Conservation (phyloP, 2,888 invertebrate genomes). For the Ditylenchus weischeri region DNA sequence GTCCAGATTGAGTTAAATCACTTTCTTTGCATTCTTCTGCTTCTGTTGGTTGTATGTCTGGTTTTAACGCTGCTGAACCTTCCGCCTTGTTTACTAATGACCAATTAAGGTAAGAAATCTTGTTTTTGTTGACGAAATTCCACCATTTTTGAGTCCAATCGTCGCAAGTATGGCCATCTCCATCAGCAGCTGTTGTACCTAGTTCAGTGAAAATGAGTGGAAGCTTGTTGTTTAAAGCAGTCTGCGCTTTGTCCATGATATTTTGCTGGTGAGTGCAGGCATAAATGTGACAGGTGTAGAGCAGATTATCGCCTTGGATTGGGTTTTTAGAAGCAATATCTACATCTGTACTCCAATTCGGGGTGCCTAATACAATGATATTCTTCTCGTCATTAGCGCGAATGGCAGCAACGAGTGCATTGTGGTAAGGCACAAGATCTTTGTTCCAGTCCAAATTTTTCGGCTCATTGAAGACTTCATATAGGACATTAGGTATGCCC, state of each 20-base stretch:
- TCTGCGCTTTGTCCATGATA: slow-evolving; percentile 6
- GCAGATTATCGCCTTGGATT: slow-evolving; percentile 7
- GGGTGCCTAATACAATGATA: slow-evolving; percentile 19
- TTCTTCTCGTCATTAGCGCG: slow-evolving; percentile 19
- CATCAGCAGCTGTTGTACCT: slow-evolving; percentile 18
- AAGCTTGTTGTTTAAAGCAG: slow-evolving; percentile 3
- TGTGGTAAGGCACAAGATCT: slow-evolving; percentile 15
- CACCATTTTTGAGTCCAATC: slow-evolving; percentile 21
- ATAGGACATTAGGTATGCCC: slow-evolving; percentile 23
- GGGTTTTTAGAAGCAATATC: slow-evolving; percentile 15
- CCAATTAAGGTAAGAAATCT: slow-evolving; percentile 26
- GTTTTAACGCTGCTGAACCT: slow-evolving; percentile 14
- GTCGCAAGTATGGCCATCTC: slow-evolving; percentile 17
- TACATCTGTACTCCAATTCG: slow-evolving; percentile 15
- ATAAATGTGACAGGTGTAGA: slow-evolving; percentile 15
- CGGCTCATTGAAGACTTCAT: slow-evolving; percentile 19
- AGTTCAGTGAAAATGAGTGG: slow-evolving; percentile 18
- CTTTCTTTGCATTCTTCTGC: slow-evolving; percentile 10
- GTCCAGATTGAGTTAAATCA: no score
- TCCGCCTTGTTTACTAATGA: slow-evolving; percentile 17
- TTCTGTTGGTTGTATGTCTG: neutral
- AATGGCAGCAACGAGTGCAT: slow-evolving; percentile 14
- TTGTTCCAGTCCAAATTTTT: slow-evolving; percentile 7
- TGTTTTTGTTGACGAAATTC: slow-evolving; percentile 24
- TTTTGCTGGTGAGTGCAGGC: neutral